Percentiles rank a stretch among this genome's conserved stretches.
These are phyloP conservation scores for Meandrina meandrites DNA, from an alignment of 92 coral and sea anemone species.

Conservation along the genomic window DNA sequence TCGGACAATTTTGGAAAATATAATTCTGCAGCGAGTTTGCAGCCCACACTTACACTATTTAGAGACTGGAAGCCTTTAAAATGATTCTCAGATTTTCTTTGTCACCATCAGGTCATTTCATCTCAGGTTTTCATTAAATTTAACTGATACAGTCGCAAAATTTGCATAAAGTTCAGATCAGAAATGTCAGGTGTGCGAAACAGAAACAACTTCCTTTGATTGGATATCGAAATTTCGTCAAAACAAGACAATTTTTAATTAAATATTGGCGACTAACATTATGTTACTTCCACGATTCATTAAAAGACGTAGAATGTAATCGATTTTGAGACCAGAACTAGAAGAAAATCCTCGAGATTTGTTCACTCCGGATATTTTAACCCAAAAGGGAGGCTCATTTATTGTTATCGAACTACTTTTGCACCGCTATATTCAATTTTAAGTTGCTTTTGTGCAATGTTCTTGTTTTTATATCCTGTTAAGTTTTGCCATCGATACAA, in stretches of 20 bases:
- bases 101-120: not conserved
- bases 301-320: not conserved
- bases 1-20: not conserved
- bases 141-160: not conserved
- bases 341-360: not conserved
- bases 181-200: not conserved
- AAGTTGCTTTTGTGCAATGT: not conserved
- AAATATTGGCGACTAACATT: not conserved
- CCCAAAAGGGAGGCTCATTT: not conserved
- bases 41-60: not conserved
- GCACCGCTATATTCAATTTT: not conserved
- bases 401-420: not conserved
- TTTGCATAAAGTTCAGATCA: conserved; percentile 1
- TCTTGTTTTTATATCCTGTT: not conserved
- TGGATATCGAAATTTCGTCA: not conserved
- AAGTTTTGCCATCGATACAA: not conserved
- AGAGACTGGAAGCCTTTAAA: not conserved
- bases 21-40: not conserved
- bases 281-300: not conserved
- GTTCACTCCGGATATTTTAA: not conserved
- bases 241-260: not conserved
- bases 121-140: not conserved
- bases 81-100: not conserved
- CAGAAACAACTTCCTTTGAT: not conserved
- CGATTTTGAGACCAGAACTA: not conserved